Evolutionary conservation across 2,888 invertebrate species (phyloP), one percentile per base, ranked within the genome.

Genomic region (Gerris lacustris): DNA sequence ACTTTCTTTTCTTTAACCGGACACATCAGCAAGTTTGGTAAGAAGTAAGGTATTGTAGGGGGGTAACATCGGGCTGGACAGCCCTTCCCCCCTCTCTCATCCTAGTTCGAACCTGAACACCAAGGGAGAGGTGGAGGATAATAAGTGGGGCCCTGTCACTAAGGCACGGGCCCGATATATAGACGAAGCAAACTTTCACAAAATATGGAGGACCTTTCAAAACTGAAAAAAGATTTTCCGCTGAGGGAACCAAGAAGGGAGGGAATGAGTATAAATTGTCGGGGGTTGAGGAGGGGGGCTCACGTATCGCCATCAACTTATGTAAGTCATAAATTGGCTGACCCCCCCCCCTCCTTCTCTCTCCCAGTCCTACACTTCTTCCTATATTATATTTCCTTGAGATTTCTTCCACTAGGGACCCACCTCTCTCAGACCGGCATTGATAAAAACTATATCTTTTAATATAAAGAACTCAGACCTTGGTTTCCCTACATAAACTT

Each of bases 121-220:
- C 11, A 55, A 55, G 55, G 15, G 55, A 2, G 15, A 55, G 55
- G 11, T 55, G 55, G 55, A 55, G 55, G 55, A 55, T 55, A 55
- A 55, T 55, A 55, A 55, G 55, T 55, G 55, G 55, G 55, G 15
- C 55, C 55, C 55, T 55, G 55, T 55, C 55, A 55, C 55, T 55
- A 55, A 55, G 55, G 55, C 15, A 55, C 55, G 55, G 55, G 55
- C 11, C 55, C 55, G 55, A 55, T 55, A 55, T 55, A 55, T 55
- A 15, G 15, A 55, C 55, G 55, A 55, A 55, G 55, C 55, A 55
- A 55, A 55, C 55, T 55, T 55, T 55, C 55, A 55, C 9, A 55
- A 55, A 55, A 55, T 55, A 55, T 55, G 55, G 55, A 55, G 55
- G 55, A 55, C 55, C 55, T 55, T 55, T 55, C 55, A 55, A 55